Evolutionary conservation across 2,888 invertebrate genomes (phyloP), one percentile per base, ranked within the genome.

Genomic region (Lissocephala sabroskyi): DNA sequence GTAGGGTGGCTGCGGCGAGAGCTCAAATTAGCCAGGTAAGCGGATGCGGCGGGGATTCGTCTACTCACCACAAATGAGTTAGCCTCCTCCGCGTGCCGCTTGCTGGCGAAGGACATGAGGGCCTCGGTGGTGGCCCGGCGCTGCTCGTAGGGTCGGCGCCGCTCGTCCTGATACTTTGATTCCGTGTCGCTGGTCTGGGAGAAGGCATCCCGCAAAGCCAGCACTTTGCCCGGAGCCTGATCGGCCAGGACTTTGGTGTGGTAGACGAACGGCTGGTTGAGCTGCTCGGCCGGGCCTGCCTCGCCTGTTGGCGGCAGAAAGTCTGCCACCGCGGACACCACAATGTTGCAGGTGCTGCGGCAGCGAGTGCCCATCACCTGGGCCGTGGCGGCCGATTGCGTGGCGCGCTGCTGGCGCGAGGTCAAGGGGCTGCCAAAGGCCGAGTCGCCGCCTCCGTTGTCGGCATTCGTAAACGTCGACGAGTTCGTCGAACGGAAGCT

Each of bases 271-370:
- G 84, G 65, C 41, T 80, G 79, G 23, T 79, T 73, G 16, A 61
- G 59, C 65, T 28, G 64, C 56, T 32, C 64, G 50, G 65, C 64
- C 6, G 49, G 40, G 2, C 19, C 36, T 0, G 16, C 42, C n/a
- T 53, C 56, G 2, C 19, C 36, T 0, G 16, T 41, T 10, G 51
- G 56, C 1, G 71, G 67, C 52, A 74, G 29, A 43, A 74, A 74
- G 44, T 74, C 75, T 0, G 74, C 79, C 55, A 86, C 86, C 2
- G 87, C 85, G 5, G 89, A 88, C 37, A 91, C 85, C 10, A 89
- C 87, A 46, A 91, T 91, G 71, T 88, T 91, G 74, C 90, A 91
- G 0, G 91, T 91, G 80, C 90, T 91, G 56, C 86, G 87, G 70
- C 91, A 91, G 44, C 83, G 75, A 18, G 84, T 80, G 30, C 83